A percentile compares a stretch with the other conserved stretches of the same genome.
Evolutionary conservation across 1,140 invertebrate species (phyloP).

Genomic region (Colletes latitarsis): DNA sequence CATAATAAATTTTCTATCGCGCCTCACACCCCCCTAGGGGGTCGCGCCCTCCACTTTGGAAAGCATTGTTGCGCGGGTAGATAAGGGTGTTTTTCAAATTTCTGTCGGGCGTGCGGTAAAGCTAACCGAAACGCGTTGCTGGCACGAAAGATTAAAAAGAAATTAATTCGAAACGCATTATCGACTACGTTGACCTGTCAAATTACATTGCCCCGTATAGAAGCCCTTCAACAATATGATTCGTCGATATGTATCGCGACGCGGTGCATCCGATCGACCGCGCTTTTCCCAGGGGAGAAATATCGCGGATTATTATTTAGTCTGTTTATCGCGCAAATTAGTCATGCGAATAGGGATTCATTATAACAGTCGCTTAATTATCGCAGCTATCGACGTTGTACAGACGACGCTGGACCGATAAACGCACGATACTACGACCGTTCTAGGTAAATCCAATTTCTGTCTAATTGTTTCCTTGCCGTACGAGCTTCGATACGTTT

Average conservation of each 20-base stretch:
- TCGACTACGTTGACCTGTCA: slow-evolving; percentile 48
- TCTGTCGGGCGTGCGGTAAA: no score
- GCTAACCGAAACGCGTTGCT: background rate
- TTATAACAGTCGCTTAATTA: slow-evolving; percentile 70
- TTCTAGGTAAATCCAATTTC: slow-evolving; percentile 51
- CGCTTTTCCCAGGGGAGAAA: slow-evolving; percentile 65
- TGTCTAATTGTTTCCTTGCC: slow-evolving; percentile 54
- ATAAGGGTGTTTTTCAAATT: no score
- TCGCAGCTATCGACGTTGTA: slow-evolving; percentile 54
- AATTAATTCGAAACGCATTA: slow-evolving; percentile 45
- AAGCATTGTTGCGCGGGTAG: no score
- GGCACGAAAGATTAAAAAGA: slow-evolving; percentile 26
- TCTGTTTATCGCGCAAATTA: slow-evolving; percentile 71
- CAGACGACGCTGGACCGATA: slow-evolving; percentile 52
- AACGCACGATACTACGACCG: slow-evolving; percentile 38
- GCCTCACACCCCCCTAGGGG: no score
- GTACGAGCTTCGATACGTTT: slow-evolving; percentile 9
- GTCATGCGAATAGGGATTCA: slow-evolving; percentile 70
- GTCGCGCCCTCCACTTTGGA: no score
- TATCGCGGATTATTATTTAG: slow-evolving; percentile 71
- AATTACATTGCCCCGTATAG: slow-evolving; percentile 45
- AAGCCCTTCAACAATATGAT: slow-evolving; percentile 50
- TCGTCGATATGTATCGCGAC: slow-evolving; percentile 41
- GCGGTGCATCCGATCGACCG: slow-evolving; percentile 58
- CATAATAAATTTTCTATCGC: no score